Conservation (phyloP, 2,797 vertebrate genomes). For the Coregonus sp. region DNA sequence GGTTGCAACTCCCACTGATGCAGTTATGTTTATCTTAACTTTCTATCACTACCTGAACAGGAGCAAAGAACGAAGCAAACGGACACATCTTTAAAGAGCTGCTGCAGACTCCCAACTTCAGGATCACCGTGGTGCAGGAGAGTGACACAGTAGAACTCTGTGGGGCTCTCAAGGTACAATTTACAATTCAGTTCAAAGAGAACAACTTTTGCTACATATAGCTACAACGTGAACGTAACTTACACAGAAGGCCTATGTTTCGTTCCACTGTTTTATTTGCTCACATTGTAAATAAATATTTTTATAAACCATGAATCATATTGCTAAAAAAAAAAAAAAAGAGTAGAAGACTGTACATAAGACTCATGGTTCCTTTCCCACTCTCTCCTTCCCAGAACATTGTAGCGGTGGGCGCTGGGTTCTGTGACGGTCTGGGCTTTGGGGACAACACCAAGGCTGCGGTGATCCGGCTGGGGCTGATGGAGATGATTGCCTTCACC, state of each 20-base stretch:
- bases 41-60: constrained; percentile 51
- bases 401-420: constrained; percentile 85
- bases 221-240: not conserved
- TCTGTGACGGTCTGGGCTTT: constrained; percentile 83
- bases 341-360: not conserved
- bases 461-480: constrained; percentile 86
- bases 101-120: constrained; percentile 85
- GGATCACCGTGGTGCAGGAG: constrained; percentile 80
- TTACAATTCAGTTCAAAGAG: not conserved
- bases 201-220: not conserved
- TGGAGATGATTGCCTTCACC: constrained; percentile 90
- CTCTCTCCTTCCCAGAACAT: constrained; percentile 74
- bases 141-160: constrained; percentile 85
- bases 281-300: not conserved
- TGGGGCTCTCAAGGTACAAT: constrained; percentile 82
- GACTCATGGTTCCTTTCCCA: not conserved
- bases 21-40: not conserved
- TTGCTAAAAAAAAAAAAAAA: too few species aligned
- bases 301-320: not conserved
- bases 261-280: too few species aligned
- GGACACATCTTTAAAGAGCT: constrained; percentile 83
- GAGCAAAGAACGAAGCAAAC: constrained; percentile 74
- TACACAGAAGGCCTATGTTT: too few species aligned
- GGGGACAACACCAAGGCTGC: constrained; percentile 91
- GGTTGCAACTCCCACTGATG: not conserved